Evolutionary conservation across 2,113 vertebrate genomes (phyloP), one percentile per base, ranked within the genome.

Genomic region (Ardeotis arabs): DNA sequence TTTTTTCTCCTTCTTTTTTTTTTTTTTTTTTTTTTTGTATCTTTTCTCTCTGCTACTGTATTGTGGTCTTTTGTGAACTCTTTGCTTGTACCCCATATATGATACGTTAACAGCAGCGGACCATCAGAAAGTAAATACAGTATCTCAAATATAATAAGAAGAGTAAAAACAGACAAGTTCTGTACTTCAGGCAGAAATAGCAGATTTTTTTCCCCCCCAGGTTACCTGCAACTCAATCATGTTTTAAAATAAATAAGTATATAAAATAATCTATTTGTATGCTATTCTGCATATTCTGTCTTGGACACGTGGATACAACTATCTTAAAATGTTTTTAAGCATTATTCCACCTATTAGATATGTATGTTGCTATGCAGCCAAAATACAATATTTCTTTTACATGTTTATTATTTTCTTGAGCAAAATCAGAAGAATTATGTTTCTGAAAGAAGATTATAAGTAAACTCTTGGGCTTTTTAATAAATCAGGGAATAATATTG

Each of bases 241-340:
- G 7, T 14, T 81, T 84, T 80, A 74, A 62, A 83, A 45, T 44
- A 22, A 31, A 15, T 37, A 68, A 37, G 2, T 53, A 21, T 31
- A 12, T 19, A n/a, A 89, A 84, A 50, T 63, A 35, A 33, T 15
- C 6, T 49, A 37, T 72, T 73, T 76, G 7, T 60, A 58, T 58
- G 37, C 53, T 5, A 28, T 74, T 83, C 44, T 85, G 15, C 25
- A 28, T 64, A 29, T 55, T 56, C 35, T 45, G 3, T 50, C 44
- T 81, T 39, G 50, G 60, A 37, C 28, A 50, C 7, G 16, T 37
- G 16, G 29, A 25, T 60, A 45, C 3, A 67, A 35, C 20, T 50
- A 27, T 39, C 68, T 94, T 70, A 45, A 89, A 94, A 84, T 86
- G 2, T 37, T 89, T 96, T 92, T 24, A 91, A 89, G 74, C 37